Evolutionary conservation across 2,888 invertebrate genomes (phyloP).

Genomic region (Cerceris rybyensis): DNA sequence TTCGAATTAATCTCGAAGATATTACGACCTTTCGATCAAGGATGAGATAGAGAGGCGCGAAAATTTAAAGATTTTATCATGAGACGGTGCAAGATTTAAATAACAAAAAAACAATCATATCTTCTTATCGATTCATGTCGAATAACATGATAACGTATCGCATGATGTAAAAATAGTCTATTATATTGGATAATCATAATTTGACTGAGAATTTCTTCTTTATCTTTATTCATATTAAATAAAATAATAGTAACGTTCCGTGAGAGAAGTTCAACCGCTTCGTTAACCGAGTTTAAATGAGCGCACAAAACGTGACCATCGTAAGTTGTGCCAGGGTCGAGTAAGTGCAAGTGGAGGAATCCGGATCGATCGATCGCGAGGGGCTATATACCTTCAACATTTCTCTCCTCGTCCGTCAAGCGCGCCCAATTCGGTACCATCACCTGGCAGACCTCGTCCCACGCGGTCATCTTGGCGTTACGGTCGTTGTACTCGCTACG

Average conservation of each 20-base stretch:
- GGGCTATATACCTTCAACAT: slow-evolving; percentile 72
- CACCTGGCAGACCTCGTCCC: slow-evolving; percentile 77
- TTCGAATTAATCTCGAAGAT: no score
- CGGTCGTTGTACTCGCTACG: slow-evolving; percentile 76
- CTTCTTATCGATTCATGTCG: no score
- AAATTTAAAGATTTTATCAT: no score
- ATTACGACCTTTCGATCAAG: no score
- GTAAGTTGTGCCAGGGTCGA: slow-evolving; percentile 38
- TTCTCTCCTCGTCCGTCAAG: slow-evolving; percentile 72
- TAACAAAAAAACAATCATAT: no score
- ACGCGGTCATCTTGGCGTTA: slow-evolving; percentile 74
- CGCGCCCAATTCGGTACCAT: slow-evolving; percentile 76
- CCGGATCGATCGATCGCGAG: slow-evolving; percentile 67
- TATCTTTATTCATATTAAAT: neutral
- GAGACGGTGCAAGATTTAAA: no score
- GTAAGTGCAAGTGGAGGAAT: slow-evolving; percentile 54
- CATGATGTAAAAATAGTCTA: no score
- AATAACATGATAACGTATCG: no score
- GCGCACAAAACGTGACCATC: slow-evolving; percentile 10
- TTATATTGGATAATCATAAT: no score
- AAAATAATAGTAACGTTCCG: no score
- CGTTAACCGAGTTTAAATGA: slow-evolving; percentile 34
- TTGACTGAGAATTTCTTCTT: neutral
- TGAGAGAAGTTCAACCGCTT: neutral
- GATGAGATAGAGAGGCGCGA: no score